Conservation (phyloP, 2,888 invertebrate genomes). For the Agonum fuliginosum region DNA sequence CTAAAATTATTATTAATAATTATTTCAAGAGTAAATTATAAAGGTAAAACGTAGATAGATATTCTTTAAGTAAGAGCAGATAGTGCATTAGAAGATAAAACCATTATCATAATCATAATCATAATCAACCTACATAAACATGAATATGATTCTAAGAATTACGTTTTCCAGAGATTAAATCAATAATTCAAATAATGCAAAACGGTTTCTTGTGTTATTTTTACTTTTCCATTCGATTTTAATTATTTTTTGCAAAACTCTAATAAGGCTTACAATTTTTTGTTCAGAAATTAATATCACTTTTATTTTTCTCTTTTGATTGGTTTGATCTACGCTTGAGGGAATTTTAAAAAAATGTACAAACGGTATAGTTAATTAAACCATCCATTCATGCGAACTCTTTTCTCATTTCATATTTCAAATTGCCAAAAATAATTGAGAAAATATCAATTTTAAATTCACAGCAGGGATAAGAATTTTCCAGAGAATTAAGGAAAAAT, state of each 20-base stretch:
- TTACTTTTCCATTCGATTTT: too few species aligned
- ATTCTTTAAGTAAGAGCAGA: too few species aligned
- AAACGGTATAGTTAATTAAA: slow-evolving; percentile 22
- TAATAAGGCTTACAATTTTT: neutral
- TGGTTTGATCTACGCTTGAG: slow-evolving; percentile 3
- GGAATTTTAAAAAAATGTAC: slow-evolving; percentile 18
- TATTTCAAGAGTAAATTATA: too few species aligned
- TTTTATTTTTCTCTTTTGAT: slow-evolving; percentile 17
- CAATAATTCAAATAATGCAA: too few species aligned
- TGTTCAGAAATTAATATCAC: slow-evolving; percentile 17
- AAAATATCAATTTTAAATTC: slow-evolving; percentile 18
- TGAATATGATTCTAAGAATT: too few species aligned
- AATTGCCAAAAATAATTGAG: slow-evolving; percentile 12
- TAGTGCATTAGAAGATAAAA: too few species aligned
- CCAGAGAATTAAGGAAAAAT: neutral
- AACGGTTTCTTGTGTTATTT: too few species aligned
- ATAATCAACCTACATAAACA: too few species aligned
- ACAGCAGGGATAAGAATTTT: neutral
- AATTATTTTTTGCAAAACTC: slow-evolving; percentile 14
- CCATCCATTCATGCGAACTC: slow-evolving; percentile 22
- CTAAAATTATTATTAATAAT: too few species aligned
- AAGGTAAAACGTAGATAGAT: too few species aligned
- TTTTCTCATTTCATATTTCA: neutral
- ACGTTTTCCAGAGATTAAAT: too few species aligned
- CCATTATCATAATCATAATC: too few species aligned